Base-by-base conservation (phyloP, 2,888 invertebrate species). In the Temnothorax ravouxi region DNA sequence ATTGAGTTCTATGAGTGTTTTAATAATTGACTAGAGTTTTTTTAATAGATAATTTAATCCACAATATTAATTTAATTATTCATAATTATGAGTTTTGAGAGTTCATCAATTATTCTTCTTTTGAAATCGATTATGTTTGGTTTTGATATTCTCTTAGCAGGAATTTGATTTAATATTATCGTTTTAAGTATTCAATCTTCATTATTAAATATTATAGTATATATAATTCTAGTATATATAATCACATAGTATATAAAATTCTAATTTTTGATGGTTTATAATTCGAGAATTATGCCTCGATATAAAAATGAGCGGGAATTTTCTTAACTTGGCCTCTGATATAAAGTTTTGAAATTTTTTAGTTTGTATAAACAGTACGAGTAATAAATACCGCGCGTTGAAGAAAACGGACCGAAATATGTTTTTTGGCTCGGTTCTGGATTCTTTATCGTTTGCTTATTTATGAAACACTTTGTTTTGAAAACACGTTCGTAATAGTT, bases 401-500 rank as follows among this genome's bases (percentile, higher is more conserved):
- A 38, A 47, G 38, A 82, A 75, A 75, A 72, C 41, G 87, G 74
- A 89, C 91, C 90, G 92, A 93, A 67, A 89, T 85, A 89, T 83
- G n/a, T 76, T 85, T 83, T 88, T 21, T 88, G 86, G 88, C 84
- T 90, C 92, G 92, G 89, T 90, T 90, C 81, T 85, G 86, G 72
- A 84, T 84, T 74, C 6, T 77, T 83, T 81, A n/a, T n/a, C 13
- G n/a, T 3, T 64, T 64, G 18, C 59, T 62, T 69, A 44, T 72
- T 85, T 62, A 59, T 21, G 11, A 86, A 52, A 62, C 13, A 21
- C 15, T 34, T 50, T 47, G 6, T 67, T 18, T 52, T 38, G 38
- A 25, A 41, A 77, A 67, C 21, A 18, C 41, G 13, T 52, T 59
- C 2, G 9, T 15, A 21, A 34, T 44, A 44, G 18, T 44, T 54